Base-by-base conservation (phyloP, 2,888 invertebrate genomes). In the Netelia inedita region DNA sequence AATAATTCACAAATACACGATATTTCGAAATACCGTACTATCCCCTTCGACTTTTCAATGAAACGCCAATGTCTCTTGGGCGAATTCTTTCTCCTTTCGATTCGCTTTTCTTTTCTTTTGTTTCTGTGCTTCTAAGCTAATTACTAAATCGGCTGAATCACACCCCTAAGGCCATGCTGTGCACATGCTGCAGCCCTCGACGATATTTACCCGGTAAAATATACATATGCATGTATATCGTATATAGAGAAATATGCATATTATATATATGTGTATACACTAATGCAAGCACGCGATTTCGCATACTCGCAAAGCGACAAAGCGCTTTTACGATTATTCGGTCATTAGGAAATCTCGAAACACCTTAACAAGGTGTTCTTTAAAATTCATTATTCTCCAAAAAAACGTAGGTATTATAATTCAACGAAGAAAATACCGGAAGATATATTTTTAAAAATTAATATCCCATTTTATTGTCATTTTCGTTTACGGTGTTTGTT, bases 171-270 rank as follows among this genome's bases (percentile, higher is more conserved):
- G 90, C 89, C 92, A 92, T 91, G 91, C 92, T 91, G 90, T 90
- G 91, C 91, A 91, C 92, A 92, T 92, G 92, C 92, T 89, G 88
- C 89, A 88, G 89, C 89, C 88, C 86, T 82, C 41, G 53, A 74
- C 63, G 59, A 71, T 55, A 73, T 57, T 50, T 28, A 55, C 55
- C 57, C 19, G 14, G 46, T 11, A 50, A 55, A 14, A 61, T 35
- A 65, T 46, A 63, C 28, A 73, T 59, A 74, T 46, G 50, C 46
- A 41, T 61, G 41, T 57, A 41, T 59, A 35, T 35, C 0, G 8
- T 35, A 53, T 35, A 21, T 65, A 35, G 41, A 65, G 11, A 65
- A 11, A 65, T 65, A 35, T n/a, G 16, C 63, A 50, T 50, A 55
- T 65, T 74, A 21, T 28, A 10, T 61, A 23, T 59, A 43, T 59